Evolutionary conservation across 92 coral and sea anemone genomes (phyloP).

Genomic region (Palythoa grandis): DNA sequence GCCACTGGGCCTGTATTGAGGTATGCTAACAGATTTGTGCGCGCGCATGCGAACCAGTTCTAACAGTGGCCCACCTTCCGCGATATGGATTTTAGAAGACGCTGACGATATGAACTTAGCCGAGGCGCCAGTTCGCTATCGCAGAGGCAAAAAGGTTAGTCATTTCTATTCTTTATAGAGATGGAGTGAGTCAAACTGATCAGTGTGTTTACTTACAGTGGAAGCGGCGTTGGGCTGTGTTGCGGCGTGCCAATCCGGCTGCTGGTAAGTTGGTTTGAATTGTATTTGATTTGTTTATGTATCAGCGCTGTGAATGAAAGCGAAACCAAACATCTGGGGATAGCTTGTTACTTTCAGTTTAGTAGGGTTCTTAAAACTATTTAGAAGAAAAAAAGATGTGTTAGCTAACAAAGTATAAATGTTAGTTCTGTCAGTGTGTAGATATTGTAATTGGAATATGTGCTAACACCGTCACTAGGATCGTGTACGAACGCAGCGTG

Average conservation of each 20-base stretch:
- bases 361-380: neutral
- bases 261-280: slow-evolving; percentile 73
- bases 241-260: slow-evolving; percentile 93
- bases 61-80: slow-evolving; percentile 54
- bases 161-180: neutral
- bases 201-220: slow-evolving; percentile 73
- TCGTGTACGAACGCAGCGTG: slow-evolving; percentile 1
- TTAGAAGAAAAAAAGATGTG: neutral
- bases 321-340: neutral
- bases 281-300: slow-evolving; percentile 29
- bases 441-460: slow-evolving; percentile 16
- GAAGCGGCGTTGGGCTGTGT: slow-evolving; percentile 98
- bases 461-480: slow-evolving; percentile 19
- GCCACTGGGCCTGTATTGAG: slow-evolving; percentile 38
- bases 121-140: slow-evolving; percentile 81
- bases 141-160: slow-evolving; percentile 84
- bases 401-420: neutral
- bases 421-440: neutral
- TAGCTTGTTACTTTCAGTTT: neutral
- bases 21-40: slow-evolving; percentile 80
- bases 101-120: slow-evolving; percentile 77
- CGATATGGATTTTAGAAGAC: slow-evolving; percentile 54
- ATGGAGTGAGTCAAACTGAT: slow-evolving; percentile 23
- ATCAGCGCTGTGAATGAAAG: neutral
- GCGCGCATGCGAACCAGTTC: slow-evolving; percentile 82